Evolutionary conservation across 2,888 invertebrate species (phyloP), one percentile per base, ranked within the genome.

Genomic region (Ernsta delagoae): DNA sequence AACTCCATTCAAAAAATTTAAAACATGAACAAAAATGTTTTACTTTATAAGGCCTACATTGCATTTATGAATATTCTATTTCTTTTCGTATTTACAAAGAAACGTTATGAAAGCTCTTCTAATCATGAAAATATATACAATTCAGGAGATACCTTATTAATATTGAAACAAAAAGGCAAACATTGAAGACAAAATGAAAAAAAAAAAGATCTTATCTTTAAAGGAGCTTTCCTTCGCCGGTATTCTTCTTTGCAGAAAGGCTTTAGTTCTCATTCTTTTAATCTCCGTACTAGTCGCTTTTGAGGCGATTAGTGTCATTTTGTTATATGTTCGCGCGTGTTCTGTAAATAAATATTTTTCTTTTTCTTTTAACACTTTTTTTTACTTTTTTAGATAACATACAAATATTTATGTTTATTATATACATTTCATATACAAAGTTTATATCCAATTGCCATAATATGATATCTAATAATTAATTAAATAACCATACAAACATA

Each of bases 251-350:
- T 50, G 12, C 53, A 6, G 53, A 24, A 39, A 53, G 53, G 62
- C 50, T 53, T 53, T 41, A 63, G 62, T 63, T 63, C 53, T 54
- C 24, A 63, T 63, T 53, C 53, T 41, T 41, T 53, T 63, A 63
- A 63, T 53, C 53, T 54, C 39, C 53, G 41, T 12, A 39, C 24
- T 53, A 16, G 39, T 63, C 41, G 62, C 41, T 36, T 53, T 53
- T 63, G 39, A 39, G 12, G 53, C 48, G 62, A 63, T 41, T 41
- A 63, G 24, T 53, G 41, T 59, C 41, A 39, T 59, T 39, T 59
- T 59, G 31, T 8, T 8, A 43, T 3, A 31, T 31, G 4, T 31
- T 31, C 31, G 31, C 31, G 31, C 31, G 31, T 31, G 31, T 31
- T 31, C 31, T 31, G 31, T 31, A 31, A 31, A 4, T 31, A 31